Evolutionary conservation across 2,797 vertebrate genomes (phyloP).

Genomic region (Eulemur rubriventer): DNA sequence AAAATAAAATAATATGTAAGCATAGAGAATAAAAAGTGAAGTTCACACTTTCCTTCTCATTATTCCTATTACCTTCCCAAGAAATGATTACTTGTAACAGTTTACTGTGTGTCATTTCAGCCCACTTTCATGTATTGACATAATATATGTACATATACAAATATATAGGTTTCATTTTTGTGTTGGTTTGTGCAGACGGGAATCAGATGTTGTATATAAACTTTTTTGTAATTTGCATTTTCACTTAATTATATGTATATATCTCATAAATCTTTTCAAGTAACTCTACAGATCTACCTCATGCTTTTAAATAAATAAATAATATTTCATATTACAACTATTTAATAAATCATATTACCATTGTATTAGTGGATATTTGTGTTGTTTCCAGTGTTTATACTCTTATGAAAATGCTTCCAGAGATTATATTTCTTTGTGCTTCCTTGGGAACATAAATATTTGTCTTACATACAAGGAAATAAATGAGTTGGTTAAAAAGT

Average conservation of each 20-base stretch:
- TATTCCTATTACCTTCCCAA: not conserved
- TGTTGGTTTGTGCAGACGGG: not conserved
- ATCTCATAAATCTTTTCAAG: not conserved
- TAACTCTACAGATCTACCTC: not conserved
- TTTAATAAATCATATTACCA: not conserved
- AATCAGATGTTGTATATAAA: not conserved
- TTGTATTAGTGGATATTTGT: not conserved
- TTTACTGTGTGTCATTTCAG: not conserved
- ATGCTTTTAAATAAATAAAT: not conserved
- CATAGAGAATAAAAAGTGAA: not conserved
- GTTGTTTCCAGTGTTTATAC: not conserved
- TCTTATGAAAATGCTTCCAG: not conserved
- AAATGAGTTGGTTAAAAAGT: not conserved
- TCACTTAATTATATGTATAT: not conserved
- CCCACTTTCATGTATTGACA: not conserved
- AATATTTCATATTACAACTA: not conserved
- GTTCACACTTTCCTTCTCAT: not conserved
- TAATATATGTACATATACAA: not conserved
- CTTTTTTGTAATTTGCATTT: not conserved
- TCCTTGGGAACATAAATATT: not conserved
- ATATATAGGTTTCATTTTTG: not conserved
- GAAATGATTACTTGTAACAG: not conserved
- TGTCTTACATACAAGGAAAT: conserved; percentile 35
- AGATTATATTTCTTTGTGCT: not conserved
- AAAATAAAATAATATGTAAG: not conserved